phyloP scores from a whole-genome alignment of 1,140 invertebrate species.

The Zaprionus camerounensis region DNA sequence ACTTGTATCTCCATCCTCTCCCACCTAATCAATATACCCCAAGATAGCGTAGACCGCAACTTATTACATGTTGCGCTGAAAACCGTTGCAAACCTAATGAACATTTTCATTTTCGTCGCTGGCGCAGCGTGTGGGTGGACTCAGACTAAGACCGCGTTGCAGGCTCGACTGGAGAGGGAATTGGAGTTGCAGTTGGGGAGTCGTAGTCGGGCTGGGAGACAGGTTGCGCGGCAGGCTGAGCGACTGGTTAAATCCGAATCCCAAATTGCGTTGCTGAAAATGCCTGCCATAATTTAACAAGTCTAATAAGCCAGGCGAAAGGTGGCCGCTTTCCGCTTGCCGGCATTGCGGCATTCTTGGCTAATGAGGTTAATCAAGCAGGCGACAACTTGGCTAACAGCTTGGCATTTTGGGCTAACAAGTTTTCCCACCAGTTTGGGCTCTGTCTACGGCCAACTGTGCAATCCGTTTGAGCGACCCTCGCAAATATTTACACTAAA shows the following conservation, averaged over 20 bases:
- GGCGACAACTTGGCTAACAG: constrained; percentile 30
- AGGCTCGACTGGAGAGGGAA: neutral
- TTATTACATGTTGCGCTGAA: constrained; percentile 77
- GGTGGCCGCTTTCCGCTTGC: constrained; percentile 8
- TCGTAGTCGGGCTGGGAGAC: constrained; percentile 1
- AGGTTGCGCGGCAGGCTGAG: constrained; percentile 16
- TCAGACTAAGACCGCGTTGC: neutral
- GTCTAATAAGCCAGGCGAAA: constrained; percentile 70
- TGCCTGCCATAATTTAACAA: constrained; percentile 73
- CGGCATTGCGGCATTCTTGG: constrained; percentile 43
- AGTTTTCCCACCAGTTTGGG: neutral
- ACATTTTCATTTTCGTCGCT: constrained; percentile 74
- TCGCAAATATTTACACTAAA: constrained; percentile 37
- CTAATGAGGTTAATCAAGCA: constrained; percentile 63
- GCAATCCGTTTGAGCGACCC: constrained; percentile 34
- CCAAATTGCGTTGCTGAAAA: constrained; percentile 39
- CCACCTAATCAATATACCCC: neutral
- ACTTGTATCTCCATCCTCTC: too few species aligned
- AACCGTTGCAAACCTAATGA: constrained; percentile 80
- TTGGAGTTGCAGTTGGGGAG: constrained; percentile 1
- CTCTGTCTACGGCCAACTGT: constrained; percentile 10
- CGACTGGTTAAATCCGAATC: constrained; percentile 19
- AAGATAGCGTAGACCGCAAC: constrained; percentile 40
- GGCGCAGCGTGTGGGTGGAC: constrained; percentile 64
- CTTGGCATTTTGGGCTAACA: constrained; percentile 20